Base-by-base conservation (phyloP, 2,113 vertebrate species). In the Numida meleagris region DNA sequence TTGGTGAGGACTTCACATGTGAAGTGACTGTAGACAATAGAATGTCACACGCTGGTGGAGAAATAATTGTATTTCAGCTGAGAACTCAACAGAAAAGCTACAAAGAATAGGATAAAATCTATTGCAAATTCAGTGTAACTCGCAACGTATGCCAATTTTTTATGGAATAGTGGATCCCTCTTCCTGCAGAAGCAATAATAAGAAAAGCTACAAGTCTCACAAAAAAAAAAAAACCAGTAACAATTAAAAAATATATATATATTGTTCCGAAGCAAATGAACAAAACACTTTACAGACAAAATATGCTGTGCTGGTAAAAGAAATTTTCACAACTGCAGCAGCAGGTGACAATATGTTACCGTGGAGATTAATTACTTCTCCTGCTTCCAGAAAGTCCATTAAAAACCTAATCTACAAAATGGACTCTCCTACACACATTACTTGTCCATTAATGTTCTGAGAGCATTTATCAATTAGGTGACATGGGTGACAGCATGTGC, bases 371-470 rank as follows among this genome's bases (percentile, higher is more conserved):
- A 96, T 95, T 85, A 62, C 88, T 86, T 83, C 58, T 50, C 55
- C 24, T 46, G 50, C 46, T 86, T 94, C 55, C 88, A 88, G 92
- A 96, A 95, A 91, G 57, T 55, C 82, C 91, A 93, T 96, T 95
- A 96, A 96, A 94, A 97, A 96, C 86, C 61, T 93, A 89, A 96
- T 95, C 93, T 95, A 83, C 50, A 85, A 91, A 96, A 91, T 12
- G 9, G 61, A 38, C 73, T 96, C 66, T 92, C 62, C 40, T 72
- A 25, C 31, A 45, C 10, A 42, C 53, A 78, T 91, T 93, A 93
- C 46, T 96, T 51, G 51, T n/a, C 85, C 91, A 96, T 90, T 96
- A 90, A 75, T 34, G 12, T 85, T 92, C 57, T 90, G 73, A 84
- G 40, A 90, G 58, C 57, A 88, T 92, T 89, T 74, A 95, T 81